Evolutionary conservation across 2,113 vertebrate genomes (phyloP), one percentile per base, ranked within the genome.

Genomic region (Sorex fumeus): DNA sequence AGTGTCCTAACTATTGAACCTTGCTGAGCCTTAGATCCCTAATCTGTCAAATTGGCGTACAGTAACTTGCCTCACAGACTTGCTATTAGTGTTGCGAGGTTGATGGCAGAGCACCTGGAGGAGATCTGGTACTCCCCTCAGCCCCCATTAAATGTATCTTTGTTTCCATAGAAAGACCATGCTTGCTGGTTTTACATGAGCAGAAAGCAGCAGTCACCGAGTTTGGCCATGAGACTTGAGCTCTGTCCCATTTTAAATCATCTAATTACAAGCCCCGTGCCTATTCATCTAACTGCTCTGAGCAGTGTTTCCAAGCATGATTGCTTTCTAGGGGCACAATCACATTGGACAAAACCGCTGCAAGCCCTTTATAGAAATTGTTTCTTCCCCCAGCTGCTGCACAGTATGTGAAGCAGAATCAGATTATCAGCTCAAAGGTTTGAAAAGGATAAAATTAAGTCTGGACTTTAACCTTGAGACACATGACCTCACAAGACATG

Each of bases 371-470:
- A 89, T 74, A 77, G 66, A 92, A 96, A 79, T 21, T 64, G 89
- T 93, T 82, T 88, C 91, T n/a, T 97, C 94, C 70, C 45, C 90
- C 95, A 93, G 70, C 84, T 94, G 84, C 94, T 77, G 36, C 74
- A 60, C 71, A n/a, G 77, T 76, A 30, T 75, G 89, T 88, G 71
- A 95, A 93, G 89, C 72, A 66, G 83, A 50, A 83, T 95, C 90
- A 34, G 34, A 47, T 53, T 96, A 88, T 91, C 23, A 27, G 47
- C 93, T 87, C 85, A 94, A 80, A 95, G 87, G 69, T 86, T 95
- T 93, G 91, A 78, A 96, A 97, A 96, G 91, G 88, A 94, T 90
- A 84, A 85, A 97, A 95, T 96, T 95, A 95, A 96, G 94, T 94
- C 45, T 43, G 69, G 87, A 3, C 75, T 95, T 80, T 76, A 81